Evolutionary conservation across 2,888 invertebrate genomes (phyloP), one percentile per base, ranked within the genome.

Genomic region (Mantis religiosa): DNA sequence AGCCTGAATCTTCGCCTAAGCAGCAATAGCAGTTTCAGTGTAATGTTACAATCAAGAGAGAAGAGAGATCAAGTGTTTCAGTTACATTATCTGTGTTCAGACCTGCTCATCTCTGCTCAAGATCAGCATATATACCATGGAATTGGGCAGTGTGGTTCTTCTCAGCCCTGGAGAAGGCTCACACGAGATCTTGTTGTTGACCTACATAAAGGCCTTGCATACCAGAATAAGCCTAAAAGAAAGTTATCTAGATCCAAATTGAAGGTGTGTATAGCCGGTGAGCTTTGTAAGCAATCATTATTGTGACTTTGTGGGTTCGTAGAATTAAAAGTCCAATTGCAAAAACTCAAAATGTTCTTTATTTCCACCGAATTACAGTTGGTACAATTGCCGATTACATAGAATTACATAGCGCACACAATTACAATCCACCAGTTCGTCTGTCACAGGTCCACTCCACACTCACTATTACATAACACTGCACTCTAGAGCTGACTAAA

Each of bases 131-230:
- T 98, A 90, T 98, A 97, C 92, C 97, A 98, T 92, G 98, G 98
- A 2, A 95, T 99, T 54, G 90, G 90, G 30, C 34, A 71, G 14
- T 87, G 87, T 84, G 90, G 89, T 14, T 89, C 89, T 85, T 91
- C 90, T 89, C 91, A 84, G 89, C 90, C 91, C 88, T 98, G 98
- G 98, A 95, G 95, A 90, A 96, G 95, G 90, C 93, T 99, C 47
- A 98, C 98, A 0, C 95, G 99, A 84, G 98, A 99, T 92, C 94
- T 99, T 83, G 95, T 97, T 90, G 96, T 98, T 88, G 99, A 99
- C 93, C 95, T 98, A 91, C 97, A 98, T 92, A 99, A 99, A 93
- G 98, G 98, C 88, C 94, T 98, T 92, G 95, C 94, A 91, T 93
- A 94, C 91, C 95, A 95, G 91, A 96, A 96, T 91, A 95, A 95